These are phyloP conservation scores for Psococerastis gibbosa DNA, from an alignment of 2,888 invertebrate species.

Conservation along the genomic window DNA sequence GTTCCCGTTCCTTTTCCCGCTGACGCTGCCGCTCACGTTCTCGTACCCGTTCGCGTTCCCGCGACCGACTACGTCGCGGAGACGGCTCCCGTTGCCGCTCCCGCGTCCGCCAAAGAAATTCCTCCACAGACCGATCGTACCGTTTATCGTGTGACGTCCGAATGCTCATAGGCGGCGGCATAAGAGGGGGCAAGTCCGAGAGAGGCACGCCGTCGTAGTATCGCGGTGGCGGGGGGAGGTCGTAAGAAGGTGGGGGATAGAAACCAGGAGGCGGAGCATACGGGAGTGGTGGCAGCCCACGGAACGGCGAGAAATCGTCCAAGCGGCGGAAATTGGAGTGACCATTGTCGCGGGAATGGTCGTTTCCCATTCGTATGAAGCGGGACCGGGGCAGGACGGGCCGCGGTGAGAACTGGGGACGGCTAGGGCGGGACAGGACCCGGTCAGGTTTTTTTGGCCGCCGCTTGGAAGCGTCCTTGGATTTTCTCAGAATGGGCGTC, in stretches of 20 bases:
- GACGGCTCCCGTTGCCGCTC: slow-evolving; percentile 27
- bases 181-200: slow-evolving; percentile 45
- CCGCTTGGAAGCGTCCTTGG: slow-evolving; percentile 60
- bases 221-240: slow-evolving; percentile 52
- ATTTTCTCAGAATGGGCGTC: slow-evolving; percentile 67
- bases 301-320: slow-evolving; percentile 21
- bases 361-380: slow-evolving; percentile 14
- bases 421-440: slow-evolving; percentile 13
- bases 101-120: slow-evolving; percentile 66
- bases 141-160: slow-evolving; percentile 51
- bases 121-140: slow-evolving; percentile 77
- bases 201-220: slow-evolving; percentile 58
- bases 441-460: slow-evolving; percentile 27
- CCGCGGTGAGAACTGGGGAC: slow-evolving; percentile 11
- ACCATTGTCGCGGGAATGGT: slow-evolving; percentile 9
- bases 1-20: slow-evolving; percentile 19
- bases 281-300: slow-evolving; percentile 66
- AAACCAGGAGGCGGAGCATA: slow-evolving; percentile 51
- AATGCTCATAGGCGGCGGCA: slow-evolving; percentile 31
- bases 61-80: slow-evolving; percentile 30
- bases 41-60: slow-evolving; percentile 34
- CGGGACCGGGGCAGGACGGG: neutral
- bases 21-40: slow-evolving; percentile 29
- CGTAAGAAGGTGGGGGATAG: slow-evolving; percentile 38
- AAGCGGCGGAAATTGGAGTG: neutral